These are phyloP conservation scores for Saguinus imperator DNA, from an alignment of 2,113 vertebrate genomes.

Conservation along the genomic window DNA sequence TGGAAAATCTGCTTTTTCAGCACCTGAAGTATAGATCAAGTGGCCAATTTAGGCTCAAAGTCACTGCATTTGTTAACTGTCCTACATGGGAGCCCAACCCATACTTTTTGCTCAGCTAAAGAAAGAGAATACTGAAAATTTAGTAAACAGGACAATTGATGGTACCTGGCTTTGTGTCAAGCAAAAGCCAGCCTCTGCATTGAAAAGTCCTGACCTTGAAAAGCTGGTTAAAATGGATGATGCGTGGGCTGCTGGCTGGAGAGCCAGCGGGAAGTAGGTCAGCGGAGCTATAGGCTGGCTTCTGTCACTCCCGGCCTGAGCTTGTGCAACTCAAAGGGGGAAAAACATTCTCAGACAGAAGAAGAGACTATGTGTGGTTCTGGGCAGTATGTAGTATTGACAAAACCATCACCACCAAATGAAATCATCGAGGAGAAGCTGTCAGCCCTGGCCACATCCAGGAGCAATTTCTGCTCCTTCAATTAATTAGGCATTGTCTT, in stretches of 20 bases:
- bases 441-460: neutral
- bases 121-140: conserved; percentile 57
- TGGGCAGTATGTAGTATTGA: neutral
- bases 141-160: conserved; percentile 63
- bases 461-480: neutral
- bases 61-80: conserved; percentile 72
- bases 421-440: neutral
- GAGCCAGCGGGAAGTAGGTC: conserved; percentile 74
- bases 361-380: conserved; percentile 34
- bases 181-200: conserved; percentile 46
- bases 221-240: conserved; percentile 74
- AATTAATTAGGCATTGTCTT: conserved; percentile 27
- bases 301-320: conserved; percentile 67
- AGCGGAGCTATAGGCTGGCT: conserved; percentile 56
- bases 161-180: conserved; percentile 67
- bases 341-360: conserved; percentile 28
- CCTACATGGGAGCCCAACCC: conserved; percentile 54
- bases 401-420: neutral
- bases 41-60: conserved; percentile 62
- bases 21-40: conserved; percentile 51
- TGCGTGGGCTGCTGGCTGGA: conserved; percentile 48
- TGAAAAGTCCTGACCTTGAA: conserved; percentile 75
- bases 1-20: conserved; percentile 59
- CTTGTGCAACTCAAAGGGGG: neutral
- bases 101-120: conserved; percentile 55